Evolutionary conservation across 1,140 invertebrate genomes (phyloP), one percentile per base, ranked within the genome.

Genomic region (Sinella curviseta): DNA sequence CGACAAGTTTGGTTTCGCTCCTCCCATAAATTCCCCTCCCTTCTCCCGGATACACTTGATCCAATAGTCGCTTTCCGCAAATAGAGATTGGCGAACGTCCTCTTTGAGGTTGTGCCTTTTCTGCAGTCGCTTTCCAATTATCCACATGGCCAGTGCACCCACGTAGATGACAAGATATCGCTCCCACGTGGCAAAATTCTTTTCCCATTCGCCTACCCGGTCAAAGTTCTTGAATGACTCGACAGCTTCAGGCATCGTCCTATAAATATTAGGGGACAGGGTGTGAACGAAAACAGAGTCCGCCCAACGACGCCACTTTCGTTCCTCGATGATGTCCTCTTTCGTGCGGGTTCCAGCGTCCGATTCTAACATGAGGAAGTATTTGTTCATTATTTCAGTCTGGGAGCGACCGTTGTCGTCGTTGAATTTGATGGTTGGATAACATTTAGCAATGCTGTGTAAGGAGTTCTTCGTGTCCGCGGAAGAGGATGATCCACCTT

Each of bases 181-280:
- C 87, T 99, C 95, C 92, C 93, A 94, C 1, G 88, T 84, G 0
- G 94, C 91, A 86, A 99, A 99, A 82, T 94, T 91, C 77, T 94
- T 90, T 75, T 95, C 91, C 97, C 97, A 99, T 81, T 95, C 93
- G 2, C 97, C 97, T 39, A 93, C 91, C 83, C 94, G 86, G 16
- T 95, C 94, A 87, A 98, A 98, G 92, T 95, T 96, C 80, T 92
- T 91, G 86, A 99, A 98, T 0, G 96, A 93, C 86, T 96, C 91
- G 26, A 96, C 86, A 0, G 97, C 90, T 90, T 99, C 98, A 2
- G 87, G 57, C 12, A 84, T 1, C 1, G 81, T 80, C 1, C 81
- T 36, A 85, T 99, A 99, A 74, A 99, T 95, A 88, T 99, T 99
- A 16, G 98, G 98, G 1, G 97, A 99, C 57, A 99, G 88, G 0